Evolutionary conservation across 2,888 invertebrate species (phyloP).

Genomic region (Eristalis pertinax): DNA sequence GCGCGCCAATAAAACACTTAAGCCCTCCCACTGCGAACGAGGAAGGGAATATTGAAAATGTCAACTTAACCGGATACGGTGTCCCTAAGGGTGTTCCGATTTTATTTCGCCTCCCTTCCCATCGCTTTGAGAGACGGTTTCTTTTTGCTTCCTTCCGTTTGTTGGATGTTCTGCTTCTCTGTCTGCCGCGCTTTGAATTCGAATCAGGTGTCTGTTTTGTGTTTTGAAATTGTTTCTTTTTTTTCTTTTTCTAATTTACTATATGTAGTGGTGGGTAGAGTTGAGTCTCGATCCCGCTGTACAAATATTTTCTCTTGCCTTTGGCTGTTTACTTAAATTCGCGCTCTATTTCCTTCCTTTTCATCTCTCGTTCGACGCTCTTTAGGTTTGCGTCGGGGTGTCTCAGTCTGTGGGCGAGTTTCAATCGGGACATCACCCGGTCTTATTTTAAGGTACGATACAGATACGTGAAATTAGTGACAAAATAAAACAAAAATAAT

Average conservation of each 20-base stretch:
- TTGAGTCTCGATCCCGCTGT: not conserved
- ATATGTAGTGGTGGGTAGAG: not conserved
- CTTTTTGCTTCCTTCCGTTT: not conserved
- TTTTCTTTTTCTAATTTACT: slow-evolving; percentile 19
- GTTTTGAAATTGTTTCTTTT: not conserved
- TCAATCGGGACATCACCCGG: not conserved
- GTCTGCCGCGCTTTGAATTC: not conserved
- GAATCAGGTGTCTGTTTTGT: not conserved
- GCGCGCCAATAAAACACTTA: slow-evolving; percentile 17
- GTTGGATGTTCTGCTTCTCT: not conserved
- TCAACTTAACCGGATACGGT: slow-evolving; percentile 14
- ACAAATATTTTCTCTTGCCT: slow-evolving; percentile 28
- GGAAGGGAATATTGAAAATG: slow-evolving; percentile 28
- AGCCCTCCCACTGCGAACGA: not conserved
- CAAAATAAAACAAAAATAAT: not conserved
- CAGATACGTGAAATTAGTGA: slow-evolving; percentile 17
- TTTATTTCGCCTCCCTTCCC: not conserved
- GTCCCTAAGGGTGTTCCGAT: slow-evolving; percentile 19
- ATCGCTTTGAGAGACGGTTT: no score
- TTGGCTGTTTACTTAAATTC: slow-evolving; percentile 24
- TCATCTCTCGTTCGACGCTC: not conserved
- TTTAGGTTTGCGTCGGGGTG: not conserved
- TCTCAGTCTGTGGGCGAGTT: not conserved
- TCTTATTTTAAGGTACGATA: slow-evolving; percentile 16
- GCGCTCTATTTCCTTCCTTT: slow-evolving; percentile 10